These are phyloP conservation scores for Maccullochella peelii DNA, from an alignment of 2,113 vertebrate genomes.

Conservation along the genomic window DNA sequence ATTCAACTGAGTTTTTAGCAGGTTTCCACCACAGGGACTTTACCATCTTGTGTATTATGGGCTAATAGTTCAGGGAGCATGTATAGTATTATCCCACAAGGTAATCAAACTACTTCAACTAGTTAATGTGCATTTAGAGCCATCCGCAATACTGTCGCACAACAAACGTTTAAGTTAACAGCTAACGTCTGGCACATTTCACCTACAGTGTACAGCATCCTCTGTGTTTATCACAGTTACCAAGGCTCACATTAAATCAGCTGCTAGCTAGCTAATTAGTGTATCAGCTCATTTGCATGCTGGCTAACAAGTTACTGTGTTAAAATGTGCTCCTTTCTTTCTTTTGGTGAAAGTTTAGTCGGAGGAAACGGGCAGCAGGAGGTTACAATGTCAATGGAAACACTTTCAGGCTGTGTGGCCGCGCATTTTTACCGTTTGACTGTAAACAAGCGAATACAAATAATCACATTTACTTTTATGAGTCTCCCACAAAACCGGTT, in stretches of 20 bases:
- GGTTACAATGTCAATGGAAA: neutral
- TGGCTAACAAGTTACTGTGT: neutral
- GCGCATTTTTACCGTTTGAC: neutral
- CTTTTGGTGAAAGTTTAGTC: neutral
- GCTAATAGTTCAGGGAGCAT: neutral
- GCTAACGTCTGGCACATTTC: neutral
- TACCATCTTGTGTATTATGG: neutral
- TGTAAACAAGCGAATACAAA: neutral
- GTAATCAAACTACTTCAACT: neutral
- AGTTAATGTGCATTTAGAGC: neutral
- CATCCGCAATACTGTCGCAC: too few relatives aligned
- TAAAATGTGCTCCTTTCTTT: neutral
- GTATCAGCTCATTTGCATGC: neutral
- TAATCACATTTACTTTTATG: constrained; percentile 11
- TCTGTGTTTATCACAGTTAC: neutral
- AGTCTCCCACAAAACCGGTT: neutral
- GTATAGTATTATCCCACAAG: neutral
- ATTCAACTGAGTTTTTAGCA: neutral
- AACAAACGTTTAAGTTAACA: neutral
- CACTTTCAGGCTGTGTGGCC: neutral
- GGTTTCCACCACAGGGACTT: neutral
- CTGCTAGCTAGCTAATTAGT: neutral
- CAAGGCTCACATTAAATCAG: neutral
- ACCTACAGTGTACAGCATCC: neutral
- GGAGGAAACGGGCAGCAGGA: neutral